These are phyloP conservation scores for Crotalus horridus DNA, from an alignment of 2,113 vertebrate species.

Conservation along the genomic window DNA sequence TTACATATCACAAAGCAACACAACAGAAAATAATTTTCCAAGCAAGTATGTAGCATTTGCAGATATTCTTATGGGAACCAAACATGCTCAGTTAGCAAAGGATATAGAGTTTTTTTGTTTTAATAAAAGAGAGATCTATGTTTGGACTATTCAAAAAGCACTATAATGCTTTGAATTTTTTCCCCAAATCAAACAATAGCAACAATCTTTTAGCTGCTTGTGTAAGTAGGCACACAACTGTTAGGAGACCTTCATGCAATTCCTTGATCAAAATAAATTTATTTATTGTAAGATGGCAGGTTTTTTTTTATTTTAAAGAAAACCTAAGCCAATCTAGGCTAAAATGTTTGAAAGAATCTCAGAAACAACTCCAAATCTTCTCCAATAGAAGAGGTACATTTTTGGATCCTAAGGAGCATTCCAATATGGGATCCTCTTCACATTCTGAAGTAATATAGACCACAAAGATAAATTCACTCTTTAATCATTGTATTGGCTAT, in stretches of 20 bases:
- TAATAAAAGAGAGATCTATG: constrained; percentile 10
- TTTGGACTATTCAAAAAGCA: neutral
- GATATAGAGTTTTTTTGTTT: neutral
- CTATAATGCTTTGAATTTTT: neutral
- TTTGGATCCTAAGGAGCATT: neutral
- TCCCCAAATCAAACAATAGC: neutral
- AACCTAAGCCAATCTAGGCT: neutral
- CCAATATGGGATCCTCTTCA: neutral
- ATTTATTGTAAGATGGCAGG: neutral
- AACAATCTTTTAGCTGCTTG: neutral
- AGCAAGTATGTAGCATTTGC: neutral
- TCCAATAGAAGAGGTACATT: neutral
- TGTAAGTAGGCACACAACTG: constrained; percentile 9
- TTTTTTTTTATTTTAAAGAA: neutral
- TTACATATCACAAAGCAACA: neutral
- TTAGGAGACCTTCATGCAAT: constrained; percentile 30
- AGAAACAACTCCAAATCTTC: neutral
- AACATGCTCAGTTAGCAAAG: constrained; percentile 2
- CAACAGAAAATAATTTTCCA: neutral
- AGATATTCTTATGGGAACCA: constrained; percentile 21
- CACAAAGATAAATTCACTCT: neutral
- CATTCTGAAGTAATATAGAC: neutral
- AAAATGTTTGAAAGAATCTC: neutral
- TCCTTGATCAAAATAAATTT: constrained; percentile 2
- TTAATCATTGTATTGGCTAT: neutral